Percentiles rank a stretch among this genome's conserved stretches.
These are phyloP conservation scores for Botrylloides violaceus DNA, from an alignment of 23 tunicate species.

Conservation along the genomic window DNA sequence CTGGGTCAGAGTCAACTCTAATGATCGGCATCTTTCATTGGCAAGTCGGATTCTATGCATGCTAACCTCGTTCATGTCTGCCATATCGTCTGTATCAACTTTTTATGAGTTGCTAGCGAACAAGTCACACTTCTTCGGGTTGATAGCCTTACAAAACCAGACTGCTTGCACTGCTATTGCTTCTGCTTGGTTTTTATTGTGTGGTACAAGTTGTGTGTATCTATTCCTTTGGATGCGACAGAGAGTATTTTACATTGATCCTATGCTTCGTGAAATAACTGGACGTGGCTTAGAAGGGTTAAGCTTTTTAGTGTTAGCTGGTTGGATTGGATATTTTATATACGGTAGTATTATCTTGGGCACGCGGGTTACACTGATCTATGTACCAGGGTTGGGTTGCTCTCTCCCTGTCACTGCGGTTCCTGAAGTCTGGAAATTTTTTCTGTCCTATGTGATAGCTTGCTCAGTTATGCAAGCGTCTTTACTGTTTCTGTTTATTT, in stretches of 20 bases:
- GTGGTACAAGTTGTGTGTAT: background rate
- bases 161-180: background rate
- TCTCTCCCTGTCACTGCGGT: background rate
- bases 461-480: background rate
- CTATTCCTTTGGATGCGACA: background rate
- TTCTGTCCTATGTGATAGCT: background rate
- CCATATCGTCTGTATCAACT: background rate
- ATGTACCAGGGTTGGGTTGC: background rate
- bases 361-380: background rate
- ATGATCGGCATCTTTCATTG: background rate
- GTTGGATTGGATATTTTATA: background rate
- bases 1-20: background rate
- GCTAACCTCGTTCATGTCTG: background rate
- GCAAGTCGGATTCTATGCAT: background rate
- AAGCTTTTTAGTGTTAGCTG: background rate
- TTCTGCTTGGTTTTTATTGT: background rate
- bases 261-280: background rate
- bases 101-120: background rate
- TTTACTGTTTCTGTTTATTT: background rate
- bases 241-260: background rate
- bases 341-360: background rate
- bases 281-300: background rate
- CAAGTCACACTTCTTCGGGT: background rate
- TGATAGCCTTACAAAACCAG: background rate
- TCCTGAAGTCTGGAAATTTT: background rate